Conservation (phyloP, 2,888 invertebrate species). For the Neoaliturus tenellus region DNA sequence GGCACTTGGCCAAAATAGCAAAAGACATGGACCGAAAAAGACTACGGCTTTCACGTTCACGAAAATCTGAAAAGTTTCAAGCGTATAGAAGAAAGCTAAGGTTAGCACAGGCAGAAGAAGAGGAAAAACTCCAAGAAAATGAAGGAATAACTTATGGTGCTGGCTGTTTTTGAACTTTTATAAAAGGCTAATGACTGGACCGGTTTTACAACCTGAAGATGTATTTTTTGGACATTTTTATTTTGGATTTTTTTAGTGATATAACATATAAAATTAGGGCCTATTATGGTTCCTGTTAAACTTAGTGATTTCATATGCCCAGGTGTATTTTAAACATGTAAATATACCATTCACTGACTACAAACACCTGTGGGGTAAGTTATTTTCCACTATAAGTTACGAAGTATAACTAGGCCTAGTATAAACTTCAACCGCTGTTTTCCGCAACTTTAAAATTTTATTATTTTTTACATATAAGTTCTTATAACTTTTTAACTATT, state of each 20-base stretch:
- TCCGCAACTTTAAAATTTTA: constrained; percentile 26
- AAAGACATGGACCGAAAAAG: background rate
- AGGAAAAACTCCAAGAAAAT: background rate
- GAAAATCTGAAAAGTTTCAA: constrained; percentile 1
- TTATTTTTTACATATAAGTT: constrained; percentile 7
- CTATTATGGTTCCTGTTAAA: background rate
- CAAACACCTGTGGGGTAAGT: background rate
- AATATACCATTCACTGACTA: constrained; percentile 12
- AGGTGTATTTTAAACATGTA: background rate
- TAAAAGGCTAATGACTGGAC: constrained; percentile 16
- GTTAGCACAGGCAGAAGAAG: constrained; percentile 25
- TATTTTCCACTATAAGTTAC: background rate
- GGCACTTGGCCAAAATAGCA: background rate
- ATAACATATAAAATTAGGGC: background rate
- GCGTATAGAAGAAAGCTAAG: constrained; percentile 9
- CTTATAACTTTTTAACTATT: constrained; percentile 24
- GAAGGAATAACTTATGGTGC: constrained; percentile 24
- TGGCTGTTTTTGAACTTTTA: constrained; percentile 21
- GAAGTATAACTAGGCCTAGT: background rate
- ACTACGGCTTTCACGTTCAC: background rate
- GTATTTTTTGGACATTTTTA: background rate
- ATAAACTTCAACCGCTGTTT: constrained; percentile 4
- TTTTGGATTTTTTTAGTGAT: background rate
- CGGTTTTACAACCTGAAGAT: constrained; percentile 15
- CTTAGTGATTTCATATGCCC: background rate